Percentiles rank a stretch among this genome's conserved stretches.
These are phyloP conservation scores for Prionace glauca DNA, from an alignment of 2,797 vertebrate genomes.

Conservation along the genomic window DNA sequence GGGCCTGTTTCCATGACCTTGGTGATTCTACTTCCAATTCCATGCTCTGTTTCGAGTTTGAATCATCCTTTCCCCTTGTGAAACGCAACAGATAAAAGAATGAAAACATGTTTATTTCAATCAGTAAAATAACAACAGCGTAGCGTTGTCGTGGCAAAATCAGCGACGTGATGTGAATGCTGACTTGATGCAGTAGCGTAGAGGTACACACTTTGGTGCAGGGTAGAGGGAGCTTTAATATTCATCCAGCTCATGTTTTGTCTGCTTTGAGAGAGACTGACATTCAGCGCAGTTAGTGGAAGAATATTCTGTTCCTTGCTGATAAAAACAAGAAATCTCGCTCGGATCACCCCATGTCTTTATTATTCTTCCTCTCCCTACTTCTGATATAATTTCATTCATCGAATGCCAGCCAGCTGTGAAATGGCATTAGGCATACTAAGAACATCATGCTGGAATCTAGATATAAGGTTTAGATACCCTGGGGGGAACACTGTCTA, in stretches of 20 bases:
- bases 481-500: background rate
- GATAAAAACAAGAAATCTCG: background rate
- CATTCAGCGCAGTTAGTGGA: background rate
- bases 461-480: background rate
- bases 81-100: background rate
- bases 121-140: background rate
- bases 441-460: conserved; percentile 14
- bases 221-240: background rate
- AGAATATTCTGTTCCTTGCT: conserved; percentile 22
- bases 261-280: background rate
- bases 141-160: background rate
- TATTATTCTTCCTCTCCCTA: background rate
- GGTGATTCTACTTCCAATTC: background rate
- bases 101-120: too few relatives aligned
- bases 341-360: too few relatives aligned
- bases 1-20: background rate
- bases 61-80: background rate
- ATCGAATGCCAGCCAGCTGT: conserved; percentile 23
- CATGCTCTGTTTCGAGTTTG: background rate
- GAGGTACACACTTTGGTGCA: background rate
- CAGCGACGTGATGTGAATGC: background rate
- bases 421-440: background rate
- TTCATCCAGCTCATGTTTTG: background rate
- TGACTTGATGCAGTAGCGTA: background rate
- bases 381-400: conserved; percentile 13